Conservation (phyloP, 2,797 vertebrate species). For the Leptatherina wallacei region DNA sequence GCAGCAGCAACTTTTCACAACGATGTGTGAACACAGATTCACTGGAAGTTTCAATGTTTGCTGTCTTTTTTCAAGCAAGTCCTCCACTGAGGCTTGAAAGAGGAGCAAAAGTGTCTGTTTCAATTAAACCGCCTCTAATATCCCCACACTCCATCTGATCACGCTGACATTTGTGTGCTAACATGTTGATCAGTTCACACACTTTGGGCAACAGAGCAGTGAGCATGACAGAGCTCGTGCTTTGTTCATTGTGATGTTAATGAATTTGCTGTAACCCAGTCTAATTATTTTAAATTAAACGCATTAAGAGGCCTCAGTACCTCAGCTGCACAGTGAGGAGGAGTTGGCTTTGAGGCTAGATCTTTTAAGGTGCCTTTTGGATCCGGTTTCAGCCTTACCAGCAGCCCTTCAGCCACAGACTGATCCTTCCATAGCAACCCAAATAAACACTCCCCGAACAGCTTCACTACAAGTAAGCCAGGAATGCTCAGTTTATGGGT, state of each 20-base stretch:
- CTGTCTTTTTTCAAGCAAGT: background rate
- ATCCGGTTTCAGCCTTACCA: constrained; percentile 66
- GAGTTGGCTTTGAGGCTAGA: constrained; percentile 32
- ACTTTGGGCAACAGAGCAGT: constrained; percentile 40
- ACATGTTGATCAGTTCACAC: constrained; percentile 45
- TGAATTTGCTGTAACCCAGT: constrained; percentile 55
- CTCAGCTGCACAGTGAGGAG: constrained; percentile 4
- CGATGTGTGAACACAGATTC: constrained; percentile 5
- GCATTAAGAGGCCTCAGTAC: constrained; percentile 42
- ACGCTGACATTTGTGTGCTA: constrained; percentile 39
- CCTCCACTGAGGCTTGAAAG: constrained; percentile 20
- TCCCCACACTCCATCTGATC: constrained; percentile 5
- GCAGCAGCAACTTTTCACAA: constrained; percentile 10
- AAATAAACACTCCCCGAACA: constrained; percentile 77
- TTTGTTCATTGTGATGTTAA: constrained; percentile 68
- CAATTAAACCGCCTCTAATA: constrained; percentile 41
- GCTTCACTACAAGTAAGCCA: constrained; percentile 35
- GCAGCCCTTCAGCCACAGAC: constrained; percentile 64
- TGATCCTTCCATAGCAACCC: constrained; percentile 78
- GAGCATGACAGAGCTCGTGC: constrained; percentile 32
- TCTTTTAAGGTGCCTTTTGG: constrained; percentile 59
- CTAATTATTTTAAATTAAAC: constrained; percentile 59
- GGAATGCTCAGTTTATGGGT: constrained; percentile 48
- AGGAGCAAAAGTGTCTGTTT: constrained; percentile 17
- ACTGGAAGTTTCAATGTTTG: background rate